Evolutionary conservation across 2,888 invertebrate genomes (phyloP), one percentile per base, ranked within the genome.

Genomic region (Balanococcus diminutus): DNA sequence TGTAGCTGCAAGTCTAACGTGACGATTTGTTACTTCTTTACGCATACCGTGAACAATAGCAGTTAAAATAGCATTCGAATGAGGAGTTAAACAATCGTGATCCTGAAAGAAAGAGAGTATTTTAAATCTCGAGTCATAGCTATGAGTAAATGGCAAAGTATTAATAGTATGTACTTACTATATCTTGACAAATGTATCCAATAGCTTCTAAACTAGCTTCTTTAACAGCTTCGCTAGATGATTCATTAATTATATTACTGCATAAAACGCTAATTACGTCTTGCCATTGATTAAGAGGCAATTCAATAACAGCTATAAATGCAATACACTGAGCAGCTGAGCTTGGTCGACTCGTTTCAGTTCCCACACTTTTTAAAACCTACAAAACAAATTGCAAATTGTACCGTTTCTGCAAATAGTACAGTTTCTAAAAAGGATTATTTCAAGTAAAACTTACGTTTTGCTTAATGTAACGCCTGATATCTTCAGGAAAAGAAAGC

Each of bases 11-110:
- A 98, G 92, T 87, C 97, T 93, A 3, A 99, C 99, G 90, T 98
- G 95, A 90, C 95, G 95, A 90, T 97, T 97, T 0, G 96, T 94
- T 90, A 98, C 98, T 87, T 95, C 95, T 88, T 95, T 95, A 88
- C 98, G 93, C 99, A 99, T 99, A 16, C 99, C 99, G 91, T 98
- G 97, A 85, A 99, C 97, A 88, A 99, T 99, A 25, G 99, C 99
- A 28, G 99, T 99, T 86, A 99, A 92, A 89, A 99, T 99, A 89
- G 96, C 95, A 91, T 99, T 99, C 36, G 98, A 96, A 90, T 98
- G 97, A 87, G 94, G 92, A 87, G 96, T 95, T 88, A 99, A 91
- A 32, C 98, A 96, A 89, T 97, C 97, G 85, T 97, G 96, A 89
- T 97, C 95, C 90, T 90, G 86, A 19, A 87, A 88, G 42, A 86